Evolutionary conservation across 2,888 invertebrate species (phyloP), one percentile per base, ranked within the genome.

Genomic region (Chloromyia formosa): DNA sequence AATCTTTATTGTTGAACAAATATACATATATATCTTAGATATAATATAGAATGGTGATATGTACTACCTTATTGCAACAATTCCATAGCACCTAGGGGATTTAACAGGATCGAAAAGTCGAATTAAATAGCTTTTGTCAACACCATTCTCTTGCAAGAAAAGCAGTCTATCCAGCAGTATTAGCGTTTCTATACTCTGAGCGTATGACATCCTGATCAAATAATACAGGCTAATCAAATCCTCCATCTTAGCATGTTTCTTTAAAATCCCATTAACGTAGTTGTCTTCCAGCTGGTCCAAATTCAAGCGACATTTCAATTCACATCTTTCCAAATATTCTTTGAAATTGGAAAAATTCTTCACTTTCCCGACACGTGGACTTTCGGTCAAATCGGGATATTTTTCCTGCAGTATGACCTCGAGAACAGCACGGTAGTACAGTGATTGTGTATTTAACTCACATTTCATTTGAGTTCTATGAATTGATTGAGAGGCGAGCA

Each of bases 401-500:
- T 85, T 82, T 35, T 87, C 83, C 69, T 84, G 79, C 12, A 92
- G 82, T 1, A 90, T 78, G 12, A 91, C 87, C 87, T 94, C 91
- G 9, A 96, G 86, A 45, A 95, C 80, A 0, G 95, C 92, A 78
- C 96, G 88, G 81, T 93, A 94, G 79, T 91, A 91, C 58, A 96
- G 86, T 7, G 92, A 89, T 73, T 87, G 88, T 49, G 89, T 87
- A 0, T 93, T 90, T 72, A 90, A 75, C 80, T 90, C 87, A 75
- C 87, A 87, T 27, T 86, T 85, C 10, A 82, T 78, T 42, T 88
- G 83, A 56, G 92, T 90, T 77, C 94, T 87, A 77, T 94, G 92
- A n/a, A 93, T 86, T 0, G 94, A 92, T 82, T 96, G 96, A 0
- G 93, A 91, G 0, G 94, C 93, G 53, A 96, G 83, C 94, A 96